Conservation (phyloP, 2,797 vertebrate species). For the Oceanodroma leucorhoa region DNA sequence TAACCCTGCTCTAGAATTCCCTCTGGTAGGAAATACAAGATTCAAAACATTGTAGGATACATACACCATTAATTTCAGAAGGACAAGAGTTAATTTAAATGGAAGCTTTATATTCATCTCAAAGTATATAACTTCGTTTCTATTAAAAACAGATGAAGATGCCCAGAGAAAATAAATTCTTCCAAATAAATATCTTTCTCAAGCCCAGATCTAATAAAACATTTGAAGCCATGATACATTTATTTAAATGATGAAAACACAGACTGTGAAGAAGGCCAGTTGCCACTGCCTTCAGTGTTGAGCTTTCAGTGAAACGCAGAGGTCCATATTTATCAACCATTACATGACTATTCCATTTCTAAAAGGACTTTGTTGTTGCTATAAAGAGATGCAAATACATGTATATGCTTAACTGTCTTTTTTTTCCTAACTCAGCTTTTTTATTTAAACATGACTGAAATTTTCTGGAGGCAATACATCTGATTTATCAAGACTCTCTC, state of each 20-base stretch:
- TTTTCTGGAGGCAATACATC: background rate
- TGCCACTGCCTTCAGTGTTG: background rate
- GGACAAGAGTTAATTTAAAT: background rate
- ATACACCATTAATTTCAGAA: background rate
- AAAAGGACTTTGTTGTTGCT: background rate
- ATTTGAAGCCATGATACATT: background rate
- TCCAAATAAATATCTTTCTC: background rate
- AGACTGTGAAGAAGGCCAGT: background rate
- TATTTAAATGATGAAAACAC: background rate
- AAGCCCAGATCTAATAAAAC: background rate
- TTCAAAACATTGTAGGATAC: background rate
- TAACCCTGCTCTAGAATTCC: background rate
- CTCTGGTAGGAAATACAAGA: background rate
- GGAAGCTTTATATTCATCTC: background rate
- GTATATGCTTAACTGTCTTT: fast-evolving
- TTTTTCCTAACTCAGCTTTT: background rate
- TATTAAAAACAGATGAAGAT: background rate
- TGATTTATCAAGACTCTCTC: background rate
- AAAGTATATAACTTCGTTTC: background rate
- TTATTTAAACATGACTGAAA: background rate
- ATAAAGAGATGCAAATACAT: background rate
- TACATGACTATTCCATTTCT: background rate
- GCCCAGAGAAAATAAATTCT: background rate
- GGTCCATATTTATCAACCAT: background rate
- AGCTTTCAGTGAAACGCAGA: background rate